These are phyloP conservation scores for Diploptera punctata DNA, from an alignment of 2,888 invertebrate genomes.

Conservation along the genomic window DNA sequence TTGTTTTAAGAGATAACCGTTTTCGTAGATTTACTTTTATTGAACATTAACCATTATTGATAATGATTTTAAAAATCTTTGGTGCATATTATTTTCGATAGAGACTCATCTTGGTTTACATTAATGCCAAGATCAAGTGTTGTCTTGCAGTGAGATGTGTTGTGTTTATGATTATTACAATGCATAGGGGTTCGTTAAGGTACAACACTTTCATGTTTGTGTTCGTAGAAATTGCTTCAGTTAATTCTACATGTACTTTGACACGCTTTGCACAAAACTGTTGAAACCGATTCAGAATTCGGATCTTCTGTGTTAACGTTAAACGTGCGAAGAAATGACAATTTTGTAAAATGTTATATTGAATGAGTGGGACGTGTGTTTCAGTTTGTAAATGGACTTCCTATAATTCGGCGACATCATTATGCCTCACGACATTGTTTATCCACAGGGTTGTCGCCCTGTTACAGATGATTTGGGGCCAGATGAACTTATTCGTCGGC, in stretches of 20 bases:
- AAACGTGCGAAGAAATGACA: neutral
- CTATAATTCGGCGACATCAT: conserved; percentile 1
- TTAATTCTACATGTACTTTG: neutral
- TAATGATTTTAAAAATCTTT: neutral
- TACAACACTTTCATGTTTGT: neutral
- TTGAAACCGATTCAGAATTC: neutral
- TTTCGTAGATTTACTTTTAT: too few relatives aligned
- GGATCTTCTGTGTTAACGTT: neutral
- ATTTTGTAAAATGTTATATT: neutral
- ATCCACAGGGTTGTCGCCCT: conserved; percentile 94
- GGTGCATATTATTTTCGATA: neutral
- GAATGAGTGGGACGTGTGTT: neutral
- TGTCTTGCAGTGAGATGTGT: neutral
- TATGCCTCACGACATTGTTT: conserved; percentile 72
- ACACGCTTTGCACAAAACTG: neutral
- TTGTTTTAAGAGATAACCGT: too few relatives aligned
- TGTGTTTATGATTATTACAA: neutral
- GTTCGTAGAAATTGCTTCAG: neutral
- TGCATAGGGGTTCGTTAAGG: neutral
- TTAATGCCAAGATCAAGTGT: neutral
- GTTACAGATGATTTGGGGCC: conserved; percentile 94
- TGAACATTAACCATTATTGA: too few relatives aligned
- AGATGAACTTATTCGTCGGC: conserved; percentile 92
- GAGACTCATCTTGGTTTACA: neutral
- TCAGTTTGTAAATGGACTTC: conserved; percentile 11